Evolutionary conservation across 2,888 invertebrate genomes (phyloP), one percentile per base, ranked within the genome.

Genomic region (Trissoscelio sp.): DNA sequence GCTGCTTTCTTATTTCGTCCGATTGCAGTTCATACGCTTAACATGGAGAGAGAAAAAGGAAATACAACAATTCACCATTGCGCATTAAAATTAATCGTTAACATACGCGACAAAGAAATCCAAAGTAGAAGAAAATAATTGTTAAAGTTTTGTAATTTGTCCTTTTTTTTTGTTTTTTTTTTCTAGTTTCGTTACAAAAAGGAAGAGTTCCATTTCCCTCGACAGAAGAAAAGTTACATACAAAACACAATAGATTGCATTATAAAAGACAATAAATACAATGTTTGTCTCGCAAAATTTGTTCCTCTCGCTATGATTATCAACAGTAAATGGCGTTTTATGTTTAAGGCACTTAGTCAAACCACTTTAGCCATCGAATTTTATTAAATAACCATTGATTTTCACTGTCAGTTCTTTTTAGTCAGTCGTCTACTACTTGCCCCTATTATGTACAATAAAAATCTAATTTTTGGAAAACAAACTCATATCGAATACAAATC

Each of bases 361-460:
- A 60, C 22, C 60, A 44, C 22, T 51, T 58, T 44, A 53, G 31
- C 34, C 60, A 24, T 51, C 2, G 3, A 77, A 44, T 53, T 75
- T 67, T 11, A 44, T 60, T 77, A 77, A 60, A 53, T 60, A 42
- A 60, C 20, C 28, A 42, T 34, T n/a, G n/a, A n/a, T 14, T 53
- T 55, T 66, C 46, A 24, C 24, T 75, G 39, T 60, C 28, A 42
- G n/a, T n/a, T n/a, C n/a, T 7, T 22, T 73, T 46, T 31, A 60
- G 16, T 77, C 77, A 77, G 77, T 77, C 77, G 16, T 44, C 31
- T 53, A 39, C 34, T 60, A 53, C 53, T 67, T 75, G 66, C 66
- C 67, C 51, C 58, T 67, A 58, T 51, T 80, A 80, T 80, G 14
- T 80, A 80, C 80, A 80, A 80, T 70, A 64, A 74, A 67, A 73